These are phyloP conservation scores for Perizoma affinitatum DNA, from an alignment of 2,888 invertebrate species.

Conservation along the genomic window DNA sequence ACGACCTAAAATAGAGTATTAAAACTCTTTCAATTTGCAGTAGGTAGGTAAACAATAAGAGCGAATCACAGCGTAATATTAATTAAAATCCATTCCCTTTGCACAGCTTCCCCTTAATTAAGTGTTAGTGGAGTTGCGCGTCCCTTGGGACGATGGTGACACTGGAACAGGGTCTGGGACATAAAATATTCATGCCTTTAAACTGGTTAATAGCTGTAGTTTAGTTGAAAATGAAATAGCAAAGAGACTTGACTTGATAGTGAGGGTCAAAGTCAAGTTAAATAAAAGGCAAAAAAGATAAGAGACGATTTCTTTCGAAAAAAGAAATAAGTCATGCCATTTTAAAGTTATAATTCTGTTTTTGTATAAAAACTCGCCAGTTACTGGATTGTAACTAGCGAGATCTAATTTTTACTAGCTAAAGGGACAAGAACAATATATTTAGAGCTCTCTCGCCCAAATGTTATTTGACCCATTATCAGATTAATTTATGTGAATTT, in stretches of 20 bases:
- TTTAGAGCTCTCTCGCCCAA: too few relatives aligned
- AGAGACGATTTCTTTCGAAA: too few relatives aligned
- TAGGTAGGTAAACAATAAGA: slow-evolving; percentile 49
- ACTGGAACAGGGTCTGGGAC: slow-evolving; percentile 62
- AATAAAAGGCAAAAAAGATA: too few relatives aligned
- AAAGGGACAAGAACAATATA: too few relatives aligned
- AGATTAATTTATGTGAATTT: too few relatives aligned
- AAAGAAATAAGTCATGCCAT: too few relatives aligned
- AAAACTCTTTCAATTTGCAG: slow-evolving; percentile 51
- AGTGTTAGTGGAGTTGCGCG: slow-evolving; percentile 73
- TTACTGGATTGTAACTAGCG: too few relatives aligned
- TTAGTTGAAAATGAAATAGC: slow-evolving; percentile 49
- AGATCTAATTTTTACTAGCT: too few relatives aligned
- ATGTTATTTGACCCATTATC: too few relatives aligned
- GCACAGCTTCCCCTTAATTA: slow-evolving; percentile 71
- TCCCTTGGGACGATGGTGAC: slow-evolving; percentile 65
- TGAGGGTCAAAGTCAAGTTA: background rate
- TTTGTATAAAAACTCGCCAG: too few relatives aligned
- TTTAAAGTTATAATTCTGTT: too few relatives aligned
- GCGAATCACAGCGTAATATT: slow-evolving; percentile 65
- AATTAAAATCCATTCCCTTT: slow-evolving; percentile 76
- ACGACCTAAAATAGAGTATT: background rate
- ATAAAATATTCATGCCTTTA: slow-evolving; percentile 75
- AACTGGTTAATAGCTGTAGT: slow-evolving; percentile 73
- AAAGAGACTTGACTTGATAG: background rate